A percentile compares a stretch with the other conserved stretches of the same genome.
Conservation (phyloP, 2,113 vertebrate genomes). For the sheep (Ovis aries) region ARS-UI_Ramb_v3.0 NC_056056.1:33199001-33199500, state of each 20-base stretch:
- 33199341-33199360: not conserved
- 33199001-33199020: not conserved
- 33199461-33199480: not conserved
- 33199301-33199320: not conserved
- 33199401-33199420: not conserved
- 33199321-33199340: not conserved
- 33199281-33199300: not conserved
- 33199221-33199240: not conserved
- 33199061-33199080: not conserved
- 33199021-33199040: not conserved
- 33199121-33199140: not conserved
- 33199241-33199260: not conserved
- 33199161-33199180: not conserved
- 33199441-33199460: not conserved
- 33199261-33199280: not conserved
- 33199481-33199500: not conserved
- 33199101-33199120: not conserved
- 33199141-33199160: not conserved
- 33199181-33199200: not conserved
- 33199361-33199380: not conserved
- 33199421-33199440: not conserved
- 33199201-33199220: not conserved
- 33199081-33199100: not conserved
- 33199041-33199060: not conserved
- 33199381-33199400: not conserved